Base-by-base conservation (phyloP, 1,140 invertebrate species). In the Neodiprion virginianus region DNA sequence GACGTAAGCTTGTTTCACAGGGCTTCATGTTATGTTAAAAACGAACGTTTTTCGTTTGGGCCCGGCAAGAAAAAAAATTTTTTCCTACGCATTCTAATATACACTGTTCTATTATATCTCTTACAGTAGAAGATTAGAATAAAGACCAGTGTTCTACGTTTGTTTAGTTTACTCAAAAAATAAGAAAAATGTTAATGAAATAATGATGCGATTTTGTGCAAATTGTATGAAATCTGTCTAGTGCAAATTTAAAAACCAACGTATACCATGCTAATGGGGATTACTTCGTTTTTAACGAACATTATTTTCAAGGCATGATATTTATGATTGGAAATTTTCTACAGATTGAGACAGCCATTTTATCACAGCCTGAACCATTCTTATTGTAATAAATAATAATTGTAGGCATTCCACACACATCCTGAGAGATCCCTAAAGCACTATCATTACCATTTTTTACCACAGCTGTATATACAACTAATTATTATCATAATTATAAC, bases 381-480 rank as follows among this genome's bases (percentile, higher is more conserved):
- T 61, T 61, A 61, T 40, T 61, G 53, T 61, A 61, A 61, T 61
- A 61, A 61, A 61, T 61, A 61, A 61, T 61, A 61, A 61, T 61
- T 61, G 53, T 86, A 87, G 83, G 82, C 83, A 87, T 87, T 87
- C 85, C 86, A 83, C 77, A 83, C 86, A 83, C 77, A 83, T 82
- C 77, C 76, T 75, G 82, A 82, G 67, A 84, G 83, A 75, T 86
- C 81, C 81, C 85, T 79, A 78, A 81, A 83, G 80, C 75, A 79
- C 77, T 85, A 82, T 83, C 71, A 81, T 83, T 80, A 82, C 79
- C 48, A 61, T 61, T 61, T 61, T 8, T 61, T 61, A 61, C 53
- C 53, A 61, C 53, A 82, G 84, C 83, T 87, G 85, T 86, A 87
- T 85, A 87, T 87, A 87, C 76, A 80, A 80, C 75, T 86, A 83